Evolutionary conservation across 2,797 vertebrate species (phyloP).

Genomic region (Acanthurus leucopareius): DNA sequence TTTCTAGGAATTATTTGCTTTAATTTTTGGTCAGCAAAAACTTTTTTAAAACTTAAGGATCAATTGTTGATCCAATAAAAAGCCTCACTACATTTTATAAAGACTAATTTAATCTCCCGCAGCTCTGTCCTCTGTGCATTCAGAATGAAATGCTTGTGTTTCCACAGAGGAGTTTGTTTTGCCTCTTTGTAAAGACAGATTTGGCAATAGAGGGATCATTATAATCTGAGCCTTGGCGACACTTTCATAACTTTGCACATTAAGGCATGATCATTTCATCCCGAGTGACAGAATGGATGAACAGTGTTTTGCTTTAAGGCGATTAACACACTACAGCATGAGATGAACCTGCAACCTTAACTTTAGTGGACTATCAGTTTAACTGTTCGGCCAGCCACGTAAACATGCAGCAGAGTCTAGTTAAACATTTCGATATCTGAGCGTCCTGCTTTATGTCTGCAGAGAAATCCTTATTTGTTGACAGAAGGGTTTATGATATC

Average conservation of each 20-base stretch:
- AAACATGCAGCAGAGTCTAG: constrained; percentile 24
- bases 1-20: not conserved
- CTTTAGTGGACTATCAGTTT: not conserved
- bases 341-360: constrained; percentile 2
- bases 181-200: not conserved
- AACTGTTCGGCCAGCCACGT: constrained; percentile 12
- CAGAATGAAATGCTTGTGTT: not conserved
- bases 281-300: constrained; percentile 7
- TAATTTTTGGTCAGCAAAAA: not conserved
- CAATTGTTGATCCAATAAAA: not conserved
- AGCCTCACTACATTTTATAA: not conserved
- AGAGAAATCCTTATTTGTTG: constrained; percentile 42
- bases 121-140: not conserved
- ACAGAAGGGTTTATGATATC: constrained; percentile 30
- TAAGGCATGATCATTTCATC: constrained; percentile 4
- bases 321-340: not conserved
- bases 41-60: not conserved
- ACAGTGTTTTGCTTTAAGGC: not conserved
- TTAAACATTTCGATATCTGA: constrained; percentile 30
- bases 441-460: constrained; percentile 36
- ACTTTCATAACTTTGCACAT: constrained; percentile 1
- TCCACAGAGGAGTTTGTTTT: not conserved
- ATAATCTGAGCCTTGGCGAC: constrained; percentile 3
- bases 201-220: not conserved
- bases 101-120: not conserved